Percentiles rank a stretch among this genome's conserved stretches.
Conservation (phyloP, 2,797 vertebrate genomes). For the Cossypha heuglini region DNA sequence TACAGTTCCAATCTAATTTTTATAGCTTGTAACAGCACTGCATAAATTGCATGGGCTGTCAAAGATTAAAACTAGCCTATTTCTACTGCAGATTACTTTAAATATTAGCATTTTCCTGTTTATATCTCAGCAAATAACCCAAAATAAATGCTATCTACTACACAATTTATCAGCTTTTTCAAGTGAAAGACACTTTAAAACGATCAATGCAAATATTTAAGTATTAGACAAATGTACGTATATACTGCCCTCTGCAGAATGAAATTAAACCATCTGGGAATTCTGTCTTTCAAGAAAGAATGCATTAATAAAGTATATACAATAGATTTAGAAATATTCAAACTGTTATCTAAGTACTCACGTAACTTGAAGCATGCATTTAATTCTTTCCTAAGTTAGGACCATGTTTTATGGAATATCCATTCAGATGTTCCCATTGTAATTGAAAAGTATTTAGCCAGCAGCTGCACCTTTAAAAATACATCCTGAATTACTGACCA, state of each 20-base stretch:
- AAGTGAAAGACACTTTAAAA: neutral
- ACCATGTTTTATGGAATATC: neutral
- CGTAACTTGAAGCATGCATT: neutral
- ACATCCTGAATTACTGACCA: neutral
- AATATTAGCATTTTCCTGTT: neutral
- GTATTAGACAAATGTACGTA: neutral
- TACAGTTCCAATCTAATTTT: neutral
- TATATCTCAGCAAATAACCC: neutral
- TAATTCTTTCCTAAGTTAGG: neutral
- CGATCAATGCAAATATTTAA: neutral
- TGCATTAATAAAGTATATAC: neutral
- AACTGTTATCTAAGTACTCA: neutral
- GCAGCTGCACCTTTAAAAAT: neutral
- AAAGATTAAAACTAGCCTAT: neutral
- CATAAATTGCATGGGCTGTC: neutral
- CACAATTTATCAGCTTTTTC: neutral
- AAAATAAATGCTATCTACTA: neutral
- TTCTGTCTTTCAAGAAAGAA: neutral
- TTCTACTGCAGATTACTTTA: neutral
- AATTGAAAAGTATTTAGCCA: neutral
- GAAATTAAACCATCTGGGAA: neutral
- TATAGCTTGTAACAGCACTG: neutral
- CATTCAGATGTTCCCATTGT: neutral
- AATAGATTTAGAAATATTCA: neutral
- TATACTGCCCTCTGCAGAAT: constrained; percentile 1